These are phyloP conservation scores for Agonopterix subpropinquella DNA, from an alignment of 2,888 invertebrate species.

Conservation along the genomic window DNA sequence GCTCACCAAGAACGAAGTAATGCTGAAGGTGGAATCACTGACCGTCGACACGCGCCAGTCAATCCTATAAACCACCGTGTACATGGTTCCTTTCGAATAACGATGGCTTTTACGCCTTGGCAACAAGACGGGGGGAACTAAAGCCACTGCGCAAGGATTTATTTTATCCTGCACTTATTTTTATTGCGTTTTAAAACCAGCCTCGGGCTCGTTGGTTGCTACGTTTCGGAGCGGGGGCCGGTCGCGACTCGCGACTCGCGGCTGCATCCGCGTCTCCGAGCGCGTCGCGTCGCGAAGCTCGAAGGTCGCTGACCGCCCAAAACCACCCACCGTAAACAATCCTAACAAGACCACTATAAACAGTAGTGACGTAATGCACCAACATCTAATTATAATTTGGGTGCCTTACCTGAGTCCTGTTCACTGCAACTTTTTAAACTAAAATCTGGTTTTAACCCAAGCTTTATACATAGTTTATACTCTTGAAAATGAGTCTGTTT, in stretches of 20 bases:
- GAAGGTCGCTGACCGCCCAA: slow-evolving; percentile 68
- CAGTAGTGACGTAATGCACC: slow-evolving; percentile 3
- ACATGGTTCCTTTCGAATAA: slow-evolving; percentile 49
- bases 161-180: slow-evolving; percentile 33
- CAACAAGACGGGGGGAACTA: slow-evolving; percentile 31
- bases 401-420: slow-evolving; percentile 1
- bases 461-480: slow-evolving; percentile 12
- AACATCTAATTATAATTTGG: slow-evolving; percentile 8
- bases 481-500: slow-evolving; percentile 30
- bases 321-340: slow-evolving; percentile 56
- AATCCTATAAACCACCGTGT: slow-evolving; percentile 30
- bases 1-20: slow-evolving; percentile 49
- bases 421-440: not conserved
- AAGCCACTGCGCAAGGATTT: slow-evolving; percentile 24
- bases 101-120: slow-evolving; percentile 37
- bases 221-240: slow-evolving; percentile 29
- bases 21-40: slow-evolving; percentile 43
- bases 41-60: slow-evolving; percentile 52
- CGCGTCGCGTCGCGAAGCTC: too few species aligned
- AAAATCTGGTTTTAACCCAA: too few species aligned
- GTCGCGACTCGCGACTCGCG: slow-evolving; percentile 17
- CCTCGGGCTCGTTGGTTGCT: slow-evolving; percentile 29
- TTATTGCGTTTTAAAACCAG: slow-evolving; percentile 47
- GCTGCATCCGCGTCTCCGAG: slow-evolving; percentile 39
- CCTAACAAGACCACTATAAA: slow-evolving; percentile 17